Conservation (phyloP, 2,888 invertebrate genomes). For the Sisyra nigra region DNA sequence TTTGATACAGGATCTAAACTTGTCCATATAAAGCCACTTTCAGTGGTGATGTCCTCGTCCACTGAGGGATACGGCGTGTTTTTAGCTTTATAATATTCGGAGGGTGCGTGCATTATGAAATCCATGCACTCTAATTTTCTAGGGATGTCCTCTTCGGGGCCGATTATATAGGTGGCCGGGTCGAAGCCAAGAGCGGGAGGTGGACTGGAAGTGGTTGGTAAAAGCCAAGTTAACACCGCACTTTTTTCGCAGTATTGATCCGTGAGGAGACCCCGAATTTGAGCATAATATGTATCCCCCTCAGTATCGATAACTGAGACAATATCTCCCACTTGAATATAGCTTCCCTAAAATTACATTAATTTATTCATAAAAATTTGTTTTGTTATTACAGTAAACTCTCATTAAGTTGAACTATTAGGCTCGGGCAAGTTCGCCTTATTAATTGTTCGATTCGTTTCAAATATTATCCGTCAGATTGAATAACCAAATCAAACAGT, state of each 20-base stretch:
- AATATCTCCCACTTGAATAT: slow-evolving; percentile 82
- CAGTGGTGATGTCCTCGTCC: slow-evolving; percentile 20
- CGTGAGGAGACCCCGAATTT: slow-evolving; percentile 73
- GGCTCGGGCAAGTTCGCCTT: no score
- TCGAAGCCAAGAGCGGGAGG: slow-evolving; percentile 65
- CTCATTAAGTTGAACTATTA: no score
- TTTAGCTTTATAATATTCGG: slow-evolving; percentile 70
- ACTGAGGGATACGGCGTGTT: slow-evolving; percentile 59
- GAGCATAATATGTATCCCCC: slow-evolving; percentile 71
- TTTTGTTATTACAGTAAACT: no score
- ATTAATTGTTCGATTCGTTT: no score
- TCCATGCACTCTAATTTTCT: slow-evolving; percentile 74
- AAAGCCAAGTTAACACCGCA: slow-evolving; percentile 79
- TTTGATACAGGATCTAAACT: slow-evolving; percentile 33
- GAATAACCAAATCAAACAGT: no score
- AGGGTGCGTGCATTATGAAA: slow-evolving; percentile 87
- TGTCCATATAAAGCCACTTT: slow-evolving; percentile 48
- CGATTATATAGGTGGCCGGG: slow-evolving; percentile 78
- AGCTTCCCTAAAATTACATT: slow-evolving; percentile 39
- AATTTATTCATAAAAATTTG: no score
- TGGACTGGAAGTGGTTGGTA: slow-evolving; percentile 71
- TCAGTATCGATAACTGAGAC: slow-evolving; percentile 68
- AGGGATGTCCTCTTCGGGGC: slow-evolving; percentile 82
- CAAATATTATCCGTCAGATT: no score
- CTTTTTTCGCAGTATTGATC: slow-evolving; percentile 91